These are phyloP conservation scores for Cenopis cana DNA, from an alignment of 2,888 invertebrate species.

Conservation along the genomic window DNA sequence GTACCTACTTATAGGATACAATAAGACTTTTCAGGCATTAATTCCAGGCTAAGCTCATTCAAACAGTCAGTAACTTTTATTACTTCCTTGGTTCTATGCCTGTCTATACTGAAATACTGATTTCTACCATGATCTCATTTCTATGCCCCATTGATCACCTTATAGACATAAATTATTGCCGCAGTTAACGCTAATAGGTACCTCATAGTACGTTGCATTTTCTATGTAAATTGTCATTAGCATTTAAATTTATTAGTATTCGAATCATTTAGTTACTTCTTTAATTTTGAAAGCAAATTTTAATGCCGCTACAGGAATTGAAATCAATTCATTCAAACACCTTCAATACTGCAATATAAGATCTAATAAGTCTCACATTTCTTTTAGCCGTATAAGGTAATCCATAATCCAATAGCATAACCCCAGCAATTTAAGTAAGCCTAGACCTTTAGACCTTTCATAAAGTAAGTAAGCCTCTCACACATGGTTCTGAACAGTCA, in stretches of 20 bases:
- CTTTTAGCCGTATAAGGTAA: conserved; percentile 29
- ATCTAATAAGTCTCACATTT: conserved; percentile 35
- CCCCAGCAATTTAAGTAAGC: no score
- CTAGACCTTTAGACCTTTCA: no score
- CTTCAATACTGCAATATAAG: conserved; percentile 9
- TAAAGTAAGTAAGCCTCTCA: conserved; percentile 33
- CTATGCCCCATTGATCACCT: conserved; percentile 38
- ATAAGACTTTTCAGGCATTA: neutral
- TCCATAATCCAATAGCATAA: conserved; percentile 35
- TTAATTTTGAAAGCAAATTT: neutral
- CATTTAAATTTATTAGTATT: no score
- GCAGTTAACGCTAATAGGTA: conserved; percentile 26
- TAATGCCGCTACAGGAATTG: neutral
- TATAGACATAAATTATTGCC: conserved; percentile 33
- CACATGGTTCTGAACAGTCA: conserved; percentile 57
- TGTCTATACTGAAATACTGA: conserved; percentile 35
- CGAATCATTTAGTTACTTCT: neutral
- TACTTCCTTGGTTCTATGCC: conserved; percentile 30
- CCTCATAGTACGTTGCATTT: neutral
- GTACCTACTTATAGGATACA: neutral
- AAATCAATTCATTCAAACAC: neutral
- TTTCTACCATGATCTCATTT: conserved; percentile 41
- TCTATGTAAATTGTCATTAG: neutral
- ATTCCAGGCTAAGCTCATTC: conserved; percentile 24
- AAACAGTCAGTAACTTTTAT: conserved; percentile 31